phyloP scores from a whole-genome alignment of 2,888 invertebrate genomes.

The Deroplatys truncata region DNA sequence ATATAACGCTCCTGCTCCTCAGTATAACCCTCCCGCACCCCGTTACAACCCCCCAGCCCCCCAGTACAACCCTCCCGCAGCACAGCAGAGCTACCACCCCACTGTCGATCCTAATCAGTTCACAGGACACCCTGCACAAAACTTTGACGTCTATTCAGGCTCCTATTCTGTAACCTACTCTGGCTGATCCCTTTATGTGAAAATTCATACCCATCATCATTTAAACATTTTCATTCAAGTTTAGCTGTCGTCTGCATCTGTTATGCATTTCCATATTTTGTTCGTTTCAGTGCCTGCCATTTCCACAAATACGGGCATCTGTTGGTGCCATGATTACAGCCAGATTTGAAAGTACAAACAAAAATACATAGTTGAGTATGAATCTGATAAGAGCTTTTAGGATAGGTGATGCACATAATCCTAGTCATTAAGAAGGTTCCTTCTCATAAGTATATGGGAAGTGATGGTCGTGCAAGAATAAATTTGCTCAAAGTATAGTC shows the following conservation, averaged over 20 bases:
- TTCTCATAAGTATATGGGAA: background rate
- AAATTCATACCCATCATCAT: background rate
- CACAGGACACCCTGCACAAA: constrained; percentile 66
- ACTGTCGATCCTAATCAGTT: constrained; percentile 41
- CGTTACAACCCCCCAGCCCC: background rate
- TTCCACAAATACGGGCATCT: background rate
- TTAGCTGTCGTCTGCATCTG: background rate
- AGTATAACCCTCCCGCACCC: background rate
- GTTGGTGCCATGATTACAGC: background rate
- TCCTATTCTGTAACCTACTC: constrained; percentile 72
- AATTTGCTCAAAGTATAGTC: background rate
- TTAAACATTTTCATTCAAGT: background rate
- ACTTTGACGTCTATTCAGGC: constrained; percentile 67
- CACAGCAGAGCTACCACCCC: background rate
- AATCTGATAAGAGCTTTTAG: background rate
- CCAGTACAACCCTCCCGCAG: constrained; percentile 4
- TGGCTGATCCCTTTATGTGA: background rate
- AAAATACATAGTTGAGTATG: background rate
- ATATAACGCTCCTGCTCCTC: background rate
- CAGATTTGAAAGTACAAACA: background rate
- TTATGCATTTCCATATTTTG: background rate
- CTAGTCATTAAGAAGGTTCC: background rate
- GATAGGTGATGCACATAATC: background rate
- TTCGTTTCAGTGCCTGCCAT: background rate
- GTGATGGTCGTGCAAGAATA: background rate